A percentile compares a stretch with the other conserved stretches of the same genome.
phyloP scores from a whole-genome alignment of 1,140 invertebrate genomes.

The Argopecten irradians region DNA sequence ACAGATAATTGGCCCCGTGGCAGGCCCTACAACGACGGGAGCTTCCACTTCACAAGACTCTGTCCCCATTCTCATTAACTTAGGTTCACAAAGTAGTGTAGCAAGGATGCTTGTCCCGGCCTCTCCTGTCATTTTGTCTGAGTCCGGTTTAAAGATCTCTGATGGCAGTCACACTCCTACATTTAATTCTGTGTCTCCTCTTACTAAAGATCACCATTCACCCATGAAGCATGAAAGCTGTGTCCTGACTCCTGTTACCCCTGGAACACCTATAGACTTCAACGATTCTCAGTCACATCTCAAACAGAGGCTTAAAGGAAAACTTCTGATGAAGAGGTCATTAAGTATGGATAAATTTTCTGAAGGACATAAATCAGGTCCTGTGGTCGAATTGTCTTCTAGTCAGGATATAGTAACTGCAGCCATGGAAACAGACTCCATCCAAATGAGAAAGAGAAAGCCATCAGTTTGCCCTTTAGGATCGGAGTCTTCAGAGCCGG shows the following conservation, averaged over 20 bases:
- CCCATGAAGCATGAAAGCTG: background rate
- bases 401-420: background rate
- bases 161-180: background rate
- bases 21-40: background rate
- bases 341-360: slow-evolving; percentile 65
- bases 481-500: background rate
- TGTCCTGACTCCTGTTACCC: background rate
- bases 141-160: background rate
- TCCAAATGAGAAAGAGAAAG: slow-evolving; percentile 12
- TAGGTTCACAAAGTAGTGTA: background rate
- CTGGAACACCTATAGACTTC: background rate
- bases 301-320: slow-evolving; percentile 65
- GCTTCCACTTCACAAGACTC: background rate
- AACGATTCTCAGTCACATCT: slow-evolving; percentile 5
- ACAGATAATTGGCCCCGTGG: slow-evolving; percentile 29
- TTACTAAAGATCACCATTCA: background rate
- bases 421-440: slow-evolving; percentile 26
- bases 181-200: background rate
- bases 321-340: slow-evolving; percentile 72
- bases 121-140: background rate
- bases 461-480: background rate
- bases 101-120: background rate
- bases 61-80: background rate
- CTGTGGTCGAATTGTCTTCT: background rate
- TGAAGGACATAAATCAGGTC: background rate